Conservation (phyloP, 2,113 vertebrate species). For the Polypterus senegalus region DNA sequence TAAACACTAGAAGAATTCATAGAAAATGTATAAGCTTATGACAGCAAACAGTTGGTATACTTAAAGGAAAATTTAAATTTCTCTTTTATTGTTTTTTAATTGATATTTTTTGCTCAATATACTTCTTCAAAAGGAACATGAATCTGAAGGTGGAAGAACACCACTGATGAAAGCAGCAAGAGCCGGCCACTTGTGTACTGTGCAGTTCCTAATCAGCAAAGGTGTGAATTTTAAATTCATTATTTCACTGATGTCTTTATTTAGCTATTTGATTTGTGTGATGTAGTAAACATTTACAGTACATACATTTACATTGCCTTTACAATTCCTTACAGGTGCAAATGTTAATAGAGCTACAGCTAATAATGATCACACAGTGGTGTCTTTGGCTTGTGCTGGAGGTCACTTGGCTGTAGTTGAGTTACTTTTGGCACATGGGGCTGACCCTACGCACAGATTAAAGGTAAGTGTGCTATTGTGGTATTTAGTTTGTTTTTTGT, state of each 20-base stretch:
- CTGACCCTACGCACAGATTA: constrained; percentile 93
- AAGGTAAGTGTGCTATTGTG: constrained; percentile 88
- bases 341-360: constrained; percentile 94
- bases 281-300: too few species aligned
- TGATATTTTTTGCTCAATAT: constrained; percentile 18
- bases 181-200: constrained; percentile 94
- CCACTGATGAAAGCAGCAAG: constrained; percentile 96
- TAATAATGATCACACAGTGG: constrained; percentile 98
- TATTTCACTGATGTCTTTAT: constrained; percentile 14
- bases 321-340: constrained; percentile 63
- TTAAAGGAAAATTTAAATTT: too few species aligned
- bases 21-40: too few species aligned
- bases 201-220: constrained; percentile 98
- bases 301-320: constrained; percentile 13
- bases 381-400: constrained; percentile 91
- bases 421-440: constrained; percentile 87
- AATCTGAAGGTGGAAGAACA: constrained; percentile 94
- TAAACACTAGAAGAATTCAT: too few species aligned
- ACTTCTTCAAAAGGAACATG: constrained; percentile 69
- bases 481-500: too few species aligned
- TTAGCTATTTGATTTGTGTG: constrained; percentile 5
- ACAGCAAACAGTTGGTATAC: too few species aligned
- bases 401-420: constrained; percentile 94
- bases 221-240: constrained; percentile 40
- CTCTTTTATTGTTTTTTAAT: too few species aligned